Conservation (phyloP, 2,113 vertebrate genomes). For the Myodes glareolus region DNA sequence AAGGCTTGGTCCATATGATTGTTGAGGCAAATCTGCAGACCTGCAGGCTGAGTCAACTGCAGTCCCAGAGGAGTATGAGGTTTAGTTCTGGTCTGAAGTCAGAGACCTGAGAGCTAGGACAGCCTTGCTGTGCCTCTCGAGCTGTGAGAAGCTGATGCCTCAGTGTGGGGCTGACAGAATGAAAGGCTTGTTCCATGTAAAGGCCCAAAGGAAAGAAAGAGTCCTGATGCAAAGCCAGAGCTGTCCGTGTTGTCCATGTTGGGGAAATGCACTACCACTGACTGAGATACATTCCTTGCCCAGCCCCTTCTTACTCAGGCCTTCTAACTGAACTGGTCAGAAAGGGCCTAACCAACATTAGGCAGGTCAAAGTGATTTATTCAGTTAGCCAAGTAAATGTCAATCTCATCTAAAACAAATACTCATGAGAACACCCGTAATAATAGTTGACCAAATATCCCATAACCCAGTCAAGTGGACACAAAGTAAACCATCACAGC, state of each 20-base stretch:
- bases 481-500: neutral
- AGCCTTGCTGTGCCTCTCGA: neutral
- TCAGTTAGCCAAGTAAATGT: conserved; percentile 25
- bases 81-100: neutral
- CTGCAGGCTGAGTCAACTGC: neutral
- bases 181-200: neutral
- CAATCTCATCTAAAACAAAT: neutral
- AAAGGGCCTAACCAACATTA: neutral
- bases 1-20: neutral
- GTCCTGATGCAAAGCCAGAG: neutral
- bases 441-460: neutral
- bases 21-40: neutral
- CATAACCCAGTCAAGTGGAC: neutral
- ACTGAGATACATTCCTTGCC: neutral
- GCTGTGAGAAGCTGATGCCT: neutral
- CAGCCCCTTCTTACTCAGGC: neutral
- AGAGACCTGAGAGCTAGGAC: neutral
- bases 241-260: rapidly evolving
- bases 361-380: neutral
- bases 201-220: neutral
- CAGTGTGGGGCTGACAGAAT: neutral
- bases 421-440: neutral
- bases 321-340: neutral
- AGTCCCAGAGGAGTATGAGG: neutral
- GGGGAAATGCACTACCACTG: neutral